Conservation (phyloP, 92 coral and sea anemone genomes). For the Parazoanthus atlanticus region DNA sequence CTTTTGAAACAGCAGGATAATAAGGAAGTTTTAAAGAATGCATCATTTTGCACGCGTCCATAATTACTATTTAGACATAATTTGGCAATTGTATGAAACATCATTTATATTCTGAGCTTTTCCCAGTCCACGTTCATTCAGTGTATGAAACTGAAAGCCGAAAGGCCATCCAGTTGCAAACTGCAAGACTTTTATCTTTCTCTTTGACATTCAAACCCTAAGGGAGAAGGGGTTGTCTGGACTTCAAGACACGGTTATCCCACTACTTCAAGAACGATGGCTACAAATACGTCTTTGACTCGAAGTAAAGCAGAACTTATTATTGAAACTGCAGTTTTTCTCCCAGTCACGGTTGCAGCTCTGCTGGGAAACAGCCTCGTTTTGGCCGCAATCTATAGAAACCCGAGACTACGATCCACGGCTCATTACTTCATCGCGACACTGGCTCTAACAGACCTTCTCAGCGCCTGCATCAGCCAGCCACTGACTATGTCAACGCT, state of each 20-base stretch:
- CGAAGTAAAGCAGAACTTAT: neutral
- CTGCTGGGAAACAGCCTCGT: slow-evolving; percentile 31
- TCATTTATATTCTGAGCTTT: neutral
- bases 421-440: slow-evolving; percentile 36
- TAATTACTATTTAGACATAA: neutral
- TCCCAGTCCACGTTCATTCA: neutral
- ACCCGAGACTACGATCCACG: slow-evolving; percentile 10
- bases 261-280: neutral
- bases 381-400: slow-evolving; percentile 27
- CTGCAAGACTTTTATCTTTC: too few species aligned
- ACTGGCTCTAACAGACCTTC: slow-evolving; percentile 31
- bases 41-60: neutral
- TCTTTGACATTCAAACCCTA: neutral
- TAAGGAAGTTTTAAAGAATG: neutral
- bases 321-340: slow-evolving; percentile 16
- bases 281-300: slow-evolving; percentile 14
- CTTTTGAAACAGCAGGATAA: neutral
- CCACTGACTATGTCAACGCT: slow-evolving; percentile 18
- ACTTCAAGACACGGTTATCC: too few species aligned
- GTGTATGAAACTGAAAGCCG: too few species aligned
- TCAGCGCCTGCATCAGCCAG: slow-evolving; percentile 42
- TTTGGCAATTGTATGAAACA: neutral
- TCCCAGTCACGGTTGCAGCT: slow-evolving; percentile 20
- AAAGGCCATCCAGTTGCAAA: too few species aligned
- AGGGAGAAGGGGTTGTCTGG: too few species aligned